phyloP scores from a whole-genome alignment of 2,888 invertebrate genomes.

The Brenthis hecate region DNA sequence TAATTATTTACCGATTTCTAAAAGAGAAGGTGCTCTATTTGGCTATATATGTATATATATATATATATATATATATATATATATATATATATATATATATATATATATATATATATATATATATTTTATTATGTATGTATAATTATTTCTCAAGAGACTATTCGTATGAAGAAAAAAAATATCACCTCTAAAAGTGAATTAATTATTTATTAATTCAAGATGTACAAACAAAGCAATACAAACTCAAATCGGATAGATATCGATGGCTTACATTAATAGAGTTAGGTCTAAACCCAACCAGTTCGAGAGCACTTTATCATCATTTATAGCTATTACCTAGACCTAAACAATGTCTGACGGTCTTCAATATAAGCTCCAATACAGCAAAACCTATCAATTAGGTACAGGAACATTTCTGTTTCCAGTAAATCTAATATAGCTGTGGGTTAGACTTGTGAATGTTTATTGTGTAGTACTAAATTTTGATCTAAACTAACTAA shows the following conservation, averaged over 20 bases:
- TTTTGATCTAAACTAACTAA: no score
- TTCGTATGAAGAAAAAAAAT: no score
- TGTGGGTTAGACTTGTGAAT: background rate
- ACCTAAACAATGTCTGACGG: conserved; percentile 27
- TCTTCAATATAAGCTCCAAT: conserved; percentile 26
- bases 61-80: no score
- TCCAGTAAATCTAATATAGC: background rate
- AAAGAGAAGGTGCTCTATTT: no score
- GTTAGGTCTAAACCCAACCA: conserved; percentile 15
- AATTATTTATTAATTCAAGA: background rate
- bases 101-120: no score
- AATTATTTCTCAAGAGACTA: no score
- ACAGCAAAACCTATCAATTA: conserved; percentile 32
- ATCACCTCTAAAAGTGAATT: no score
- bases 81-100: no score
- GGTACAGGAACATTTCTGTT: conserved; percentile 2
- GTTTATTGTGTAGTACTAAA: background rate
- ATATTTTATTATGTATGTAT: no score
- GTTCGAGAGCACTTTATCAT: conserved; percentile 28
- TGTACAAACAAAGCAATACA: background rate
- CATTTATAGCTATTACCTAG: conserved; percentile 28
- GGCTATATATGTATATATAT: no score
- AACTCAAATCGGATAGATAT: background rate
- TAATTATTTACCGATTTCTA: no score
- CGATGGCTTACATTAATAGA: conserved; percentile 17